phyloP scores from a whole-genome alignment of 2,797 vertebrate genomes.

The Thaleichthys pacificus region DNA sequence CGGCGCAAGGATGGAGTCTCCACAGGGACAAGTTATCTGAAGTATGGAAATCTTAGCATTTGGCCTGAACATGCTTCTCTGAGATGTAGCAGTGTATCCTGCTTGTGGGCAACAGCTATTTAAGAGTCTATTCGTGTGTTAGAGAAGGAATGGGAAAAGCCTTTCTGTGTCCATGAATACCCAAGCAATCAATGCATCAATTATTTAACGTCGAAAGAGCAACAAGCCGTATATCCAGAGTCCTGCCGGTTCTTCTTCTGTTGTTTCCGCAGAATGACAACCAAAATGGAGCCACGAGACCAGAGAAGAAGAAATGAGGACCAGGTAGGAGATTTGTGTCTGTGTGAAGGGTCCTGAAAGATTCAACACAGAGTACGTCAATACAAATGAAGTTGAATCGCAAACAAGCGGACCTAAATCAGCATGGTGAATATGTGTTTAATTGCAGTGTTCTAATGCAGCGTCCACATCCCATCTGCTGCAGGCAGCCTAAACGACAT shows the following conservation, averaged over 20 bases:
- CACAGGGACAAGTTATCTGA: conserved; percentile 23
- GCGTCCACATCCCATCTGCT: too few species aligned
- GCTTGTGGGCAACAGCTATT: conserved; percentile 48
- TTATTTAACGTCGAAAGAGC: conserved; percentile 68
- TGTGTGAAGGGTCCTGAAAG: conserved; percentile 15
- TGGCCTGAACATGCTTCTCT: conserved; percentile 41
- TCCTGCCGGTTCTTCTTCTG: conserved; percentile 49
- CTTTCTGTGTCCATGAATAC: conserved; percentile 73
- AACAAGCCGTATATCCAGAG: conserved; percentile 50
- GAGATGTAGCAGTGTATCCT: conserved; percentile 23
- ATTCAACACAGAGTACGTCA: conserved; percentile 40
- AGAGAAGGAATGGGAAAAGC: conserved; percentile 69
- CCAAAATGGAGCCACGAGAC: conserved; percentile 47
- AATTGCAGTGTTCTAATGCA: too few species aligned
- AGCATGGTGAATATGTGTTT: too few species aligned
- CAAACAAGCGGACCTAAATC: too few species aligned
- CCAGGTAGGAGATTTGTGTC: too few species aligned
- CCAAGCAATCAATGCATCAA: conserved; percentile 72
- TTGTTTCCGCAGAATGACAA: conserved; percentile 52
- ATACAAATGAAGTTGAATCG: conserved; percentile 46
- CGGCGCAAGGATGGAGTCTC: too few species aligned
- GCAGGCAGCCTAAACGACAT: too few species aligned
- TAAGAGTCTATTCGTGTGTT: conserved; percentile 63
- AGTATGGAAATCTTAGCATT: conserved; percentile 37
- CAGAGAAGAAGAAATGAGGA: conserved; percentile 15